Evolutionary conservation across 2,888 invertebrate species (phyloP), one percentile per base, ranked within the genome.

Genomic region (Crematogaster levior): DNA sequence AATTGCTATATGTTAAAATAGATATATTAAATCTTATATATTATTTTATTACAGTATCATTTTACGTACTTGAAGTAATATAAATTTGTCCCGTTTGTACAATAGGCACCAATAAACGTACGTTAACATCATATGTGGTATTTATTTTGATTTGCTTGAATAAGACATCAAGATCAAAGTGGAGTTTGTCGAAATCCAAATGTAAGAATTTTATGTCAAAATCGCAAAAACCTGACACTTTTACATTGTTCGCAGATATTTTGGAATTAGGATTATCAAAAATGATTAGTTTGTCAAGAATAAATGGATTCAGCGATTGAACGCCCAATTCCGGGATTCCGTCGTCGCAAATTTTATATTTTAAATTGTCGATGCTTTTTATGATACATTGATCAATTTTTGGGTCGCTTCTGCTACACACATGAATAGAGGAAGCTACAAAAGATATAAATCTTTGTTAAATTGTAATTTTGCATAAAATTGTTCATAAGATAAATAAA

Each of bases 291-390:
- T 82, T 46, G 0, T 89, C 87, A 0, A 94, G 80, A 0, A 9
- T 0, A 4, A 94, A 66, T 0, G 94, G 94, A 5, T 94, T 93
- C 1, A 90, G 3, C 0, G 93, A 7, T 0, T 94, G 93, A 1
- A 94, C 72, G 1, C 90, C 86, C 56, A 94, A 66, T 74, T 94
- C 94, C 1, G 93, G 91, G 1, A 94, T 93, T 4, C 95, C 94
- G 0, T 1, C 0, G 4, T 1, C 0, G 4, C 58, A 56, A 0
- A 94, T 81, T n/a, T 90, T 89, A 0, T 63, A 81, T 6, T 84
- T 85, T 7, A 94, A 40, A 0, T 53, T n/a, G 3, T 56, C 73
- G 1, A 93, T 88, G 34, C 92, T 93, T 0, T 92, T 58, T 18
- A 85, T 24, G 4, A 94, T 75, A 73, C 94, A 94, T n/a, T 87